Evolutionary conservation across 2,888 invertebrate species (phyloP).

Genomic region (Amphimallon solstitiale): DNA sequence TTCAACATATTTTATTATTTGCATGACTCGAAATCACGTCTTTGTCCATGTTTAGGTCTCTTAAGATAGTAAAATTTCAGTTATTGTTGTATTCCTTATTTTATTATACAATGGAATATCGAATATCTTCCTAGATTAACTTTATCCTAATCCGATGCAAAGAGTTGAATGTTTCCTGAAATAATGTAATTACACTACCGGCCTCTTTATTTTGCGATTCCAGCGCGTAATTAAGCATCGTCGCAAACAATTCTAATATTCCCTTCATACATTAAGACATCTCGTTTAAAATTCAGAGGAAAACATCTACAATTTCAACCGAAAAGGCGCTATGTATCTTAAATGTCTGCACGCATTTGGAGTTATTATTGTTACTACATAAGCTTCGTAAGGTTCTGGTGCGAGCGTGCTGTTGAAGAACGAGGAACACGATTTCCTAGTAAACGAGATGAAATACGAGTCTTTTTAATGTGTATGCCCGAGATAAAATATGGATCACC

Average conservation of each 20-base stretch:
- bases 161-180: too few relatives aligned
- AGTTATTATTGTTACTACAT: background rate
- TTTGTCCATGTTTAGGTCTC: too few relatives aligned
- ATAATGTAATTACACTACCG: too few relatives aligned
- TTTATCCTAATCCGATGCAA: too few relatives aligned
- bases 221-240: constrained; percentile 25
- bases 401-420: background rate
- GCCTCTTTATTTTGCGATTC: background rate
- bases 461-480: constrained; percentile 33
- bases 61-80: too few relatives aligned
- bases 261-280: constrained; percentile 29
- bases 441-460: constrained; percentile 39
- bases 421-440: constrained; percentile 15
- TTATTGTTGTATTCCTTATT: too few relatives aligned
- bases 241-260: constrained; percentile 28
- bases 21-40: too few relatives aligned
- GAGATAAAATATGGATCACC: constrained; percentile 40
- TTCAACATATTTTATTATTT: too few relatives aligned
- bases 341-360: constrained; percentile 21
- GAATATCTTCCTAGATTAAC: too few relatives aligned
- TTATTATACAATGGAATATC: too few relatives aligned
- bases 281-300: constrained; percentile 32
- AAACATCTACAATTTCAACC: constrained; percentile 15
- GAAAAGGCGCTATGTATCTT: constrained; percentile 11
- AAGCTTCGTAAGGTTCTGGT: background rate